A percentile compares a stretch with the other conserved stretches of the same genome.
Conservation (phyloP, 2,888 invertebrate genomes). For the Itoplectis maculator region DNA sequence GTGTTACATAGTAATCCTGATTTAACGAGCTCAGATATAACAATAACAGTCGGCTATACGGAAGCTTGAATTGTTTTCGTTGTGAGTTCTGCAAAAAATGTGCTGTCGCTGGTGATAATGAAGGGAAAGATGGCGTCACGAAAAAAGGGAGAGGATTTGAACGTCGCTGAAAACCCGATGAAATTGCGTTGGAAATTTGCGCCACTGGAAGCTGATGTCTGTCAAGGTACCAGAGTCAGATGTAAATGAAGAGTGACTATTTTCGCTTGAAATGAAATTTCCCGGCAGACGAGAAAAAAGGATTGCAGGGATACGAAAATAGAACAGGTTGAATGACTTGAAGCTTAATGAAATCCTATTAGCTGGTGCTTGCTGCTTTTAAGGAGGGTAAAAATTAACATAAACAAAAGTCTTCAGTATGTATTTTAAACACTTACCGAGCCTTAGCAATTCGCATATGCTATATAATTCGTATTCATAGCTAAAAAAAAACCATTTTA, state of each 20-base stretch:
- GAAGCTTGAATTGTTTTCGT: not conserved
- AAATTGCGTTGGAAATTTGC: slow-evolving; percentile 24
- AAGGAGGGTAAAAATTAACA: too few relatives aligned
- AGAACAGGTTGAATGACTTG: too few relatives aligned
- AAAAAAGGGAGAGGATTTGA: not conserved
- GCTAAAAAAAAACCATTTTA: too few relatives aligned
- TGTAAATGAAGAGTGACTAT: slow-evolving; percentile 19
- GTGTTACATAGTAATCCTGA: slow-evolving; percentile 29
- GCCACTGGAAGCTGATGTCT: not conserved
- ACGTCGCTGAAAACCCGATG: not conserved
- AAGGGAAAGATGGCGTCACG: slow-evolving; percentile 3
- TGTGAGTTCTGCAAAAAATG: slow-evolving; percentile 9
- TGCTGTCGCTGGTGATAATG: not conserved
- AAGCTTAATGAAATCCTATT: too few relatives aligned
- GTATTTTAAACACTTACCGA: too few relatives aligned
- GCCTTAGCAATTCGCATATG: too few relatives aligned
- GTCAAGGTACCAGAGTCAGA: not conserved
- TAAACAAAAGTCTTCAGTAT: too few relatives aligned
- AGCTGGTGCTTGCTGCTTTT: too few relatives aligned
- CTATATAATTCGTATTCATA: too few relatives aligned
- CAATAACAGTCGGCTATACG: not conserved
- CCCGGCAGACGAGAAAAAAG: not conserved
- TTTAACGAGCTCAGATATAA: slow-evolving; percentile 24
- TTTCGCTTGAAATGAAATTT: not conserved
- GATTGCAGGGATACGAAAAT: not conserved